These are phyloP conservation scores for Ranitomeya imitator DNA, from an alignment of 2,113 vertebrate genomes.

Conservation along the genomic window DNA sequence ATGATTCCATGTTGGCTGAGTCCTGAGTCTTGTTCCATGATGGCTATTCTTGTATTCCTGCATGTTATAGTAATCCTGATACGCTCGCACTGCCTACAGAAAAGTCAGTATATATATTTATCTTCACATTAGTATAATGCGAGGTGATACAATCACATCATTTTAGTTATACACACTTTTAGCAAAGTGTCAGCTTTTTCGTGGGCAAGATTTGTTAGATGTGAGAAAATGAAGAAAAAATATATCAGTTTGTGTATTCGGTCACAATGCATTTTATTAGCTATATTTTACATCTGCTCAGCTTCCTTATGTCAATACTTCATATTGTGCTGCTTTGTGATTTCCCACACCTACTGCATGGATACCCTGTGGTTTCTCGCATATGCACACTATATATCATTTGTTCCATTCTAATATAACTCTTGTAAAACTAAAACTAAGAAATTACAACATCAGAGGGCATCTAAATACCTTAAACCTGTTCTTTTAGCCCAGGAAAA, in stretches of 20 bases:
- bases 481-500: too few species aligned
- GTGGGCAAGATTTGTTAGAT: not conserved
- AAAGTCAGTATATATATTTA: not conserved
- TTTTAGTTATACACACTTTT: not conserved
- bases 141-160: not conserved
- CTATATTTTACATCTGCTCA: not conserved
- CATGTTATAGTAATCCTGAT: slow-evolving; percentile 6
- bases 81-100: not conserved
- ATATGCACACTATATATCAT: not conserved
- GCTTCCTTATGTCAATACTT: not conserved
- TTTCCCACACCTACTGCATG: not conserved
- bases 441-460: not conserved
- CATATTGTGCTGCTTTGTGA: not conserved
- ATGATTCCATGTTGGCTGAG: slow-evolving; percentile 25
- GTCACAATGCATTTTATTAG: not conserved
- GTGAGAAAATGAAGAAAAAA: not conserved
- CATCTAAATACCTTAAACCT: too few species aligned
- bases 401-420: not conserved
- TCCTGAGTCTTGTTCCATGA: slow-evolving; percentile 2
- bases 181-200: not conserved
- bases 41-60: slow-evolving; percentile 11
- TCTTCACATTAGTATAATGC: not conserved
- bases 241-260: not conserved
- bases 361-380: not conserved
- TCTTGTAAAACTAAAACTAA: not conserved